Base-by-base conservation (phyloP, 2,888 invertebrate genomes). In the Ochropleura plecta region DNA sequence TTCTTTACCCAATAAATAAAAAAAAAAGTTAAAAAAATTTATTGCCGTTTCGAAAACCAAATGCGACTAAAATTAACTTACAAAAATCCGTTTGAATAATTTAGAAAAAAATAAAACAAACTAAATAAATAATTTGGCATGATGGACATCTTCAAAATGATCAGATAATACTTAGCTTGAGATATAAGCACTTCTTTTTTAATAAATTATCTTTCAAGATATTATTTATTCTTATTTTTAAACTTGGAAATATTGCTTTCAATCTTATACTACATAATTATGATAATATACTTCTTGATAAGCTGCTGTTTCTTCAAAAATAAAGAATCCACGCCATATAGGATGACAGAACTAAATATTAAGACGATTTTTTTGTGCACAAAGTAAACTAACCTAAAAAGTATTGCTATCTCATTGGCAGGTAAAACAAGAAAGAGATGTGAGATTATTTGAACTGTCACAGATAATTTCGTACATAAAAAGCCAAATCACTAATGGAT, bases 181-280 rank as follows among this genome's bases (percentile, higher is more conserved):
- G 77, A 76, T 79, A 82, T 48, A 81, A 71, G 74, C 73, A 82
- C 59, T 64, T 65, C n/a, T 72, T 62, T 79, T 63, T 68, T 18
- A 73, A 81, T 79, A 74, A 81, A 81, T 81, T 74, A 82, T 72
- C 46, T 75, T 66, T 64, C 68, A 77, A 62, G 76, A 53, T 42
- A 68, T 70, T 74, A 70, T 70, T 72, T 72, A 75, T 73, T 74
- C 88, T 79, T 86, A 87, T 79, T 82, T 82, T 80, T 68, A 82
- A 84, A 77, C 72, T 77, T 84, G 84, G 86, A 81, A 86, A 86
- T 87, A 87, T 87, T 87, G 86, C 86, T 88, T 86, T 83, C 30
- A 51, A 65, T 78, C 79, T 84, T 88, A 86, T 73, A 70, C 85
- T 88, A 85, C 73, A 71, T 51, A 77, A 48, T n/a, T n/a, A 44